These are phyloP conservation scores for Podarcis lilfordi DNA, from an alignment of 2,797 vertebrate species.

Conservation along the genomic window DNA sequence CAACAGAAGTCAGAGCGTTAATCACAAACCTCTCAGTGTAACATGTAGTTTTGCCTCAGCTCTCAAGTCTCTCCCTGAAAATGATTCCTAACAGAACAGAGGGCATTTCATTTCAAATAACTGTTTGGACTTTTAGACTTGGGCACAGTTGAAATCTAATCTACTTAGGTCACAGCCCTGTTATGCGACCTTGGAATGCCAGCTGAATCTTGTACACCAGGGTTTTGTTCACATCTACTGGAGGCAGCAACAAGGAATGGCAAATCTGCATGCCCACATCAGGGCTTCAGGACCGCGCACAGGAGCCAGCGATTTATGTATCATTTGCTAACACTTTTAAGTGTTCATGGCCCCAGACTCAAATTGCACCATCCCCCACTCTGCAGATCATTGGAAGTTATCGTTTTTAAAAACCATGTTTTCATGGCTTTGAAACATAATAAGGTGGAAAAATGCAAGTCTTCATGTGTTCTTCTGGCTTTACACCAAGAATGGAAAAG, in stretches of 20 bases:
- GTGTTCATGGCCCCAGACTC: neutral
- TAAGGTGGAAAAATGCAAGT: neutral
- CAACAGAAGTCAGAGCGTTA: neutral
- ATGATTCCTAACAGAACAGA: neutral
- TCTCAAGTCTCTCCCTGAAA: neutral
- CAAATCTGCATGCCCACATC: neutral
- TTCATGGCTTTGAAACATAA: neutral
- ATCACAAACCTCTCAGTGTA: neutral
- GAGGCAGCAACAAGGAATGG: neutral
- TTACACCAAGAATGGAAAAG: neutral
- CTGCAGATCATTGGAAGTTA: neutral
- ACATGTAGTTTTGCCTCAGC: neutral
- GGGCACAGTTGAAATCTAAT: neutral
- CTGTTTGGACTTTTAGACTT: neutral
- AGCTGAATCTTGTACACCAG: neutral
- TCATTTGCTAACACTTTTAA: neutral
- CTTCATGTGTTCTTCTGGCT: neutral
- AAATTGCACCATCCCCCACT: neutral
- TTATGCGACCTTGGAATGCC: neutral
- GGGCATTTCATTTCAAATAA: neutral
- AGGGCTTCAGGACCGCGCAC: neutral
- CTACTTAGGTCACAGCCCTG: neutral
- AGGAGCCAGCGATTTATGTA: neutral
- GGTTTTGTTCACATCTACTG: neutral
- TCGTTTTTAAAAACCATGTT: neutral